Conservation (phyloP, 2,113 vertebrate genomes). For the Tragelaphus imberbis region DNA sequence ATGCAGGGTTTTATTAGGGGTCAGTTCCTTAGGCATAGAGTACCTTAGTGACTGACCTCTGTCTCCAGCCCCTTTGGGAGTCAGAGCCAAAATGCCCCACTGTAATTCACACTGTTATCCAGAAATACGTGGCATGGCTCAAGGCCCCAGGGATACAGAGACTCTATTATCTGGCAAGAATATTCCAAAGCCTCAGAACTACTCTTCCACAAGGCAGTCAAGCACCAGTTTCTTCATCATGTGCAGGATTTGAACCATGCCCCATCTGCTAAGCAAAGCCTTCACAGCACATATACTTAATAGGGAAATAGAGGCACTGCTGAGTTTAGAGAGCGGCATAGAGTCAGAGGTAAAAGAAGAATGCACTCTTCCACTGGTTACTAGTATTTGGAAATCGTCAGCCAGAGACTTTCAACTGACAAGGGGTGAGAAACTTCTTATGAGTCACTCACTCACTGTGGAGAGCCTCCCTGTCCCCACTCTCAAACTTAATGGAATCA, state of each 20-base stretch:
- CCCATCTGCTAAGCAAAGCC: neutral
- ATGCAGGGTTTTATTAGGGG: neutral
- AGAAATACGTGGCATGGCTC: neutral
- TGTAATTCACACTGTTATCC: neutral
- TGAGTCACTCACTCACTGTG: neutral
- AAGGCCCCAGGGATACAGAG: neutral
- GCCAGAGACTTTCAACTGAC: neutral
- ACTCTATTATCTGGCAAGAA: neutral
- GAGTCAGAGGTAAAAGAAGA: neutral
- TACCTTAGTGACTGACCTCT: neutral
- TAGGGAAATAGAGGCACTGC: neutral
- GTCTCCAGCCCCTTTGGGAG: neutral
- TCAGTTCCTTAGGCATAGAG: neutral
- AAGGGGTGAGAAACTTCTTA: neutral
- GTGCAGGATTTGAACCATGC: neutral
- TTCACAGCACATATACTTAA: neutral
- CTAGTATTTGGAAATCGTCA: neutral
- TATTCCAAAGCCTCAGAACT: neutral
- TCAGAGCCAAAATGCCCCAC: neutral
- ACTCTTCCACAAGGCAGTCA: neutral
- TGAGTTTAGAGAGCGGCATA: neutral
- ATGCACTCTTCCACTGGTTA: neutral
- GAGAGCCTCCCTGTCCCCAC: accelerated
- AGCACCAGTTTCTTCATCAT: neutral
- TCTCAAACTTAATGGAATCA: neutral